phyloP scores from a whole-genome alignment of 2,888 invertebrate genomes.

The Temnothorax ravouxi region DNA sequence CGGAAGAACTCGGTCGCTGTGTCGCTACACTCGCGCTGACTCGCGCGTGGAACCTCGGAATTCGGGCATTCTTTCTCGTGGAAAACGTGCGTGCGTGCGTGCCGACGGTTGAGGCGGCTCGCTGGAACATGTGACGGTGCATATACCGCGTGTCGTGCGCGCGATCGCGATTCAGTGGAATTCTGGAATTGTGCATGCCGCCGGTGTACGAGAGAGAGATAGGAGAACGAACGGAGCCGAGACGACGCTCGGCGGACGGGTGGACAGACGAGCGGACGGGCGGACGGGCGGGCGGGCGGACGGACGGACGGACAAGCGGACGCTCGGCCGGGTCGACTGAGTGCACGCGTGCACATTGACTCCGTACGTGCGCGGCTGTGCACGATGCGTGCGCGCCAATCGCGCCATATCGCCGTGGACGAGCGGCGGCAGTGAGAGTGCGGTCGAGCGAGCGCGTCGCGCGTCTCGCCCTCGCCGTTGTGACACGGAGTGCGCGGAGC shows the following conservation, averaged over 20 bases:
- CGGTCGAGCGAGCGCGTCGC: slow-evolving; percentile 58
- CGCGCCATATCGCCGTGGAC: slow-evolving; percentile 67
- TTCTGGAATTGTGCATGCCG: slow-evolving; percentile 59
- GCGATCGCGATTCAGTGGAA: slow-evolving; percentile 64
- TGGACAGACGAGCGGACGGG: background rate
- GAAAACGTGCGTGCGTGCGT: slow-evolving; percentile 39
- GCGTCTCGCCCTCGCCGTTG: background rate
- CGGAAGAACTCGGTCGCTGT: slow-evolving; percentile 33
- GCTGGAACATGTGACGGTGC: slow-evolving; percentile 67
- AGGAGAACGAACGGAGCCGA: background rate
- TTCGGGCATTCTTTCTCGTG: slow-evolving; percentile 30
- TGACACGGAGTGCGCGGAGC: background rate
- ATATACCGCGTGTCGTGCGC: slow-evolving; percentile 54
- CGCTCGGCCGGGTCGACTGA: slow-evolving; percentile 30
- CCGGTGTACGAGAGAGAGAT: background rate
- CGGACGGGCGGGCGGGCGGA: background rate
- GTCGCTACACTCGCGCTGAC: too few species aligned
- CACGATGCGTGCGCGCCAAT: slow-evolving; percentile 62
- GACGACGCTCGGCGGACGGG: background rate
- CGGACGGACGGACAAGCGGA: background rate
- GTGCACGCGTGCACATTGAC: slow-evolving; percentile 67
- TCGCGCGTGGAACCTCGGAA: slow-evolving; percentile 6
- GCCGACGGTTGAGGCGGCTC: slow-evolving; percentile 53
- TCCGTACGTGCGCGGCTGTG: slow-evolving; percentile 39
- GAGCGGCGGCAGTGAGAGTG: slow-evolving; percentile 72